Evolutionary conservation across 1,140 invertebrate species (phyloP).

Genomic region (Cotesia glomerata): DNA sequence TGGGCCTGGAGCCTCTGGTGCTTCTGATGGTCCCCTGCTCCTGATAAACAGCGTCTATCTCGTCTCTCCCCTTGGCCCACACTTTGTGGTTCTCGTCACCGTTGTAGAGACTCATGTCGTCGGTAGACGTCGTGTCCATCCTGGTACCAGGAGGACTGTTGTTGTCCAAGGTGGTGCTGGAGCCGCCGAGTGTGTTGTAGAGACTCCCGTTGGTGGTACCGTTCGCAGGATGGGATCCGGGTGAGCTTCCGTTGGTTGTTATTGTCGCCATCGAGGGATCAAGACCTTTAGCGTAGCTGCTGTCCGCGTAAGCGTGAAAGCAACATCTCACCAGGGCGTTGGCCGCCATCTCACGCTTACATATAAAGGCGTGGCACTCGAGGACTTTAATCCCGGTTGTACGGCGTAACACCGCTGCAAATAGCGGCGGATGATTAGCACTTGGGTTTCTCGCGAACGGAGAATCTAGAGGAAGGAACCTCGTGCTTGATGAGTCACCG

Average conservation of each 20-base stretch:
- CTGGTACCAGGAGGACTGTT: conserved; percentile 57
- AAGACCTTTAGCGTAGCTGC: conserved; percentile 85
- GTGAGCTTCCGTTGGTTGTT: conserved; percentile 50
- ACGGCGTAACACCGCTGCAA: conserved; percentile 92
- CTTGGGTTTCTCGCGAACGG: conserved; percentile 90
- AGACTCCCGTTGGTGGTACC: conserved; percentile 51
- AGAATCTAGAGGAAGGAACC: conserved; percentile 95
- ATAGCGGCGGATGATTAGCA: conserved; percentile 92
- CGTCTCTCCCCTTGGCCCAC: conserved; percentile 82
- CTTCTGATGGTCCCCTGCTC: conserved; percentile 76
- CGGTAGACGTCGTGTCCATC: conserved; percentile 69
- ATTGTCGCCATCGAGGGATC: conserved; percentile 63
- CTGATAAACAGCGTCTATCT: conserved; percentile 75
- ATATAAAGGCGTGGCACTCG: conserved; percentile 99
- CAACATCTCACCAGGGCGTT: conserved; percentile 93
- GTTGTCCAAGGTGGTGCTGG: conserved; percentile 58
- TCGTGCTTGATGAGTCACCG: conserved; percentile 68
- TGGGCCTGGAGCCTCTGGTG: conserved; percentile 76
- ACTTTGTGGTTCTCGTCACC: conserved; percentile 94
- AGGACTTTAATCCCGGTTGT: conserved; percentile 98
- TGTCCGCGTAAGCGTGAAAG: conserved; percentile 94
- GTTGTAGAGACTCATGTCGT: conserved; percentile 81
- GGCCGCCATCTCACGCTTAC: conserved; percentile 92
- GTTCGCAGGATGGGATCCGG: conserved; percentile 41
- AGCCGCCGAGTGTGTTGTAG: conserved; percentile 58